Percentiles rank a stretch among this genome's conserved stretches.
Evolutionary conservation across 2,888 invertebrate species (phyloP).

Genomic region (Podotricha telesiphe): DNA sequence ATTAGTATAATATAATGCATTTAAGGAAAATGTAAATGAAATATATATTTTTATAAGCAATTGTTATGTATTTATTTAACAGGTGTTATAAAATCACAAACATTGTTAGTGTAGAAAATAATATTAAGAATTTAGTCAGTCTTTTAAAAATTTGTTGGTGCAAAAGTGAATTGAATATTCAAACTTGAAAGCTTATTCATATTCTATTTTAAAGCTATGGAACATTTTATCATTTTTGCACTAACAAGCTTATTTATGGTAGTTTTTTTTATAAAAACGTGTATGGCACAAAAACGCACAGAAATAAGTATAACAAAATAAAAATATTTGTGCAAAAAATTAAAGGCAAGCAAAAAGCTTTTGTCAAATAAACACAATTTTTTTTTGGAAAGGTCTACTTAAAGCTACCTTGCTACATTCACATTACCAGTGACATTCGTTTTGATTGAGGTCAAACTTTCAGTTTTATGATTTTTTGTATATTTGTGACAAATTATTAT

Average conservation of each 20-base stretch:
- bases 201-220: background rate
- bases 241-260: conserved; percentile 8
- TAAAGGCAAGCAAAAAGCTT: conserved; percentile 1
- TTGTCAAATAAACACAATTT: background rate
- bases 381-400: background rate
- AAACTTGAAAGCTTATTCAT: background rate
- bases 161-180: conserved; percentile 18
- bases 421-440: background rate
- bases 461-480: background rate
- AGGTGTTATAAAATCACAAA: conserved; percentile 6
- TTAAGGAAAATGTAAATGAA: conserved; percentile 6
- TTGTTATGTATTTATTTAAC: conserved; percentile 15
- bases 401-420: background rate
- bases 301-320: conserved; percentile 23
- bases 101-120: conserved; percentile 29
- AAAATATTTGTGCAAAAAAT: conserved; percentile 20
- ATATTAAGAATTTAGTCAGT: conserved; percentile 36
- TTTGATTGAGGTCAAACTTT: conserved; percentile 17
- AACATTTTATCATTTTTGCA: conserved; percentile 9
- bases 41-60: conserved; percentile 15
- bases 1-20: background rate
- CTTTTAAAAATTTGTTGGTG: conserved; percentile 28
- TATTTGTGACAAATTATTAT: background rate
- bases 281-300: conserved; percentile 35
- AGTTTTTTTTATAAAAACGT: conserved; percentile 3